Conservation (phyloP, 2,888 invertebrate species). For the Tetragnatha montana region DNA sequence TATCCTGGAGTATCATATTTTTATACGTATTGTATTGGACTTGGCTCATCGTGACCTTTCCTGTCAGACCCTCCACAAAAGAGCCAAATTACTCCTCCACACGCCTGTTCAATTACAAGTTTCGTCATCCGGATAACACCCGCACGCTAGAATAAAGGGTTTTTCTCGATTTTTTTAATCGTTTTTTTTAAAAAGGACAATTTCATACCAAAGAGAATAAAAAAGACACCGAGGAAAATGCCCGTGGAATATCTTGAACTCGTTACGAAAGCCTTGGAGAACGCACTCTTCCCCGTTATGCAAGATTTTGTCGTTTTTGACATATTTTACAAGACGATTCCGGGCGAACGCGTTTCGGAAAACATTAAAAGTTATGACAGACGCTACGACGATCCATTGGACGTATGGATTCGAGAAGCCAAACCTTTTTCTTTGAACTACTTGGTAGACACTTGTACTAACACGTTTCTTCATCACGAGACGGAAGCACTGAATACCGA, state of each 20-base stretch:
- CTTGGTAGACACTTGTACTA: neutral
- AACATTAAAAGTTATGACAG: neutral
- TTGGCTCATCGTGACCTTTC: too few relatives aligned
- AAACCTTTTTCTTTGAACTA: neutral
- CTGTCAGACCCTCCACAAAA: too few relatives aligned
- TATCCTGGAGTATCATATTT: too few relatives aligned
- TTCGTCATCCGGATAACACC: too few relatives aligned
- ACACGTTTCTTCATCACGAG: neutral
- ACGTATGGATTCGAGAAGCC: neutral
- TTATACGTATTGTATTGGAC: too few relatives aligned
- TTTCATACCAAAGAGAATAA: too few relatives aligned
- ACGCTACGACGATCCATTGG: neutral
- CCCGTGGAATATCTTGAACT: neutral
- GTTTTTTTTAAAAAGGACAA: too few relatives aligned
- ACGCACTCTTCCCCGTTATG: neutral
- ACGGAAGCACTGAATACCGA: neutral
- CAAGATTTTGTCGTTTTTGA: slow-evolving; percentile 23
- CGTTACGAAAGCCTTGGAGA: neutral
- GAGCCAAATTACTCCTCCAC: too few relatives aligned
- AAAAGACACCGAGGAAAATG: too few relatives aligned
- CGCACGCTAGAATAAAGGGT: too few relatives aligned
- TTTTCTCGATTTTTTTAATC: too few relatives aligned
- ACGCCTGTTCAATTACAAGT: too few relatives aligned
- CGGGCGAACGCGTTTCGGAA: neutral
- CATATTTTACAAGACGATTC: slow-evolving; percentile 20